Conservation (phyloP, 2,797 vertebrate genomes). For the Gouania willdenowi region DNA sequence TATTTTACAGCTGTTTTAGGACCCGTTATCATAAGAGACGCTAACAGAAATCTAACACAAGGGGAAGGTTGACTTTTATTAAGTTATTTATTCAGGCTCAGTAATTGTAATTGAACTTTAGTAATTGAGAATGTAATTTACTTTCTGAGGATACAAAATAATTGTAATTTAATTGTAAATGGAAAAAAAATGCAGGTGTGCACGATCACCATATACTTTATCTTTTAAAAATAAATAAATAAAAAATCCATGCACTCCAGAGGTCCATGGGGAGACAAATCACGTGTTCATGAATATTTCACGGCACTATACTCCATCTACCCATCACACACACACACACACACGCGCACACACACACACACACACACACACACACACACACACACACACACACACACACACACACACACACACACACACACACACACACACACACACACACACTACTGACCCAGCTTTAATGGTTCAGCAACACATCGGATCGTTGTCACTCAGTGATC, state of each 20-base stretch:
- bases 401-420: constrained; percentile 13
- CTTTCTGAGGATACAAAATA: no score
- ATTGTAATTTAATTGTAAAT: no score
- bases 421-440: constrained; percentile 19
- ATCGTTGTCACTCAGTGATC: constrained; percentile 32
- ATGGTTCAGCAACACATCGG: constrained; percentile 28
- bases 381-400: constrained; percentile 19
- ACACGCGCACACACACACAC: constrained; percentile 21
- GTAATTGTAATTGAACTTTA: no score
- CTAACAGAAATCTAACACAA: no score
- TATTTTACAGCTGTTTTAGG: no score
- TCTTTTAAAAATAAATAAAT: no score
- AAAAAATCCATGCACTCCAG: constrained; percentile 44
- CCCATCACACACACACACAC: constrained; percentile 13
- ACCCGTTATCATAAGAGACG: no score
- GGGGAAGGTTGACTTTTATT: no score
- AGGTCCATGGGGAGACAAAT: constrained; percentile 22
- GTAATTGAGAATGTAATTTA: no score
- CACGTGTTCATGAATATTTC: constrained; percentile 62
- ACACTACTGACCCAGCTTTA: constrained; percentile 46
- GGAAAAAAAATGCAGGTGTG: no score
- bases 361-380: constrained; percentile 17
- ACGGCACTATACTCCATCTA: constrained; percentile 31
- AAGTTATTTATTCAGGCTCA: no score
- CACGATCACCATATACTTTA: no score